Base-by-base conservation (phyloP, 2,888 invertebrate species). In the Aplocera efformata region DNA sequence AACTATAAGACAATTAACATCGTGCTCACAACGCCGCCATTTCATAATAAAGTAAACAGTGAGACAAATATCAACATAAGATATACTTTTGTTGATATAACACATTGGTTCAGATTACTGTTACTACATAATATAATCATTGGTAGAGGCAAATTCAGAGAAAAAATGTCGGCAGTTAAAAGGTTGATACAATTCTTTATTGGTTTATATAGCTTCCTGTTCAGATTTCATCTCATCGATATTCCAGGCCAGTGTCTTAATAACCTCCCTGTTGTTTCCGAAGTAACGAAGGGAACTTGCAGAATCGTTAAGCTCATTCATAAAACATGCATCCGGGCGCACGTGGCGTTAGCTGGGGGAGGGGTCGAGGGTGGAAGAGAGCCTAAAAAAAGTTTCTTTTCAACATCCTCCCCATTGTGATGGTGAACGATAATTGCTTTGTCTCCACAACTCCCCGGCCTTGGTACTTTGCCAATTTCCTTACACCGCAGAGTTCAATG, bases 391-490 rank as follows among this genome's bases (percentile, higher is more conserved):
- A 64, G 48, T 60, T 60, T 59, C 45, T 50, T 45, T 49, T 51
- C 50, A 41, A 47, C 28, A 40, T 52, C 43, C 25, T 44, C 42
- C 32, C 32, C 32, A 42, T 39, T 42, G 47, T 48, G 43, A 30
- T 46, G 40, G 39, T 35, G 42, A 34, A 38, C 31, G 29, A 40
- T 51, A 55, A 56, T 52, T 45, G 42, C 42, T 37, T 41, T 58
- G 53, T 46, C 54, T 45, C 30, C 46, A 53, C 50, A 46, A 40
- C 50, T 47, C 50, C 58, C 46, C 56, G 58, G 50, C 62, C 63
- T 79, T 83, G 82, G 78, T 74, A 54, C 63, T 64, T 66, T 77
- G 80, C 80, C 82, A 81, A 81, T 71, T 72, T 75, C 70, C 70
- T 68, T 64, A 69, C 52, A 61, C 52, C 59, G 44, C 67, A 68